Percentiles rank a stretch among this genome's conserved stretches.
Conservation (phyloP, 2,888 invertebrate genomes). For the Lithophane leautieri region DNA sequence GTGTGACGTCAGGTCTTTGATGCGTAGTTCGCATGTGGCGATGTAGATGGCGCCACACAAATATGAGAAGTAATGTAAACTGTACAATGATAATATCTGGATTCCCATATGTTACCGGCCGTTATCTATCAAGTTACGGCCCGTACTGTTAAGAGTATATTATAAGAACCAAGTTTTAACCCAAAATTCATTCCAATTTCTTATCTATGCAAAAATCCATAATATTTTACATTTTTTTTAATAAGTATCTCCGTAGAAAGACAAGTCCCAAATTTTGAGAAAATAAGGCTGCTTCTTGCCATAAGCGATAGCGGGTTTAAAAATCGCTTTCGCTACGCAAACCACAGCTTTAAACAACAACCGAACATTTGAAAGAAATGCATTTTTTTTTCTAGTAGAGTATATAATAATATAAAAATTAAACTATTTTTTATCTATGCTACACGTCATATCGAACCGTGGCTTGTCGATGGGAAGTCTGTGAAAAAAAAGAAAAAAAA, state of each 20-base stretch:
- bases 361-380: constrained; percentile 47
- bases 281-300: constrained; percentile 12
- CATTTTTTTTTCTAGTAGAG: constrained; percentile 49
- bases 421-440: constrained; percentile 54
- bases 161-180: background rate
- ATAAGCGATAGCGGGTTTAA: constrained; percentile 35
- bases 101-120: background rate
- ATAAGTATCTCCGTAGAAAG: constrained; percentile 50
- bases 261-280: constrained; percentile 41
- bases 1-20: too few relatives aligned
- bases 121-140: background rate
- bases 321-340: constrained; percentile 27
- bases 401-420: constrained; percentile 50
- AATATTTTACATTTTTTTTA: constrained; percentile 10
- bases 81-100: constrained; percentile 5
- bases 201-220: background rate
- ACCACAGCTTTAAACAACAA: constrained; percentile 30
- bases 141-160: background rate
- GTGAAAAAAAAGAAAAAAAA: constrained; percentile 58
- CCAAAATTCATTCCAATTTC: background rate
- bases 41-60: background rate
- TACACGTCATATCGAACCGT: constrained; percentile 66
- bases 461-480: constrained; percentile 82
- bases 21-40: too few relatives aligned
- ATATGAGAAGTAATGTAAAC: constrained; percentile 4